Evolutionary conservation across 1,140 invertebrate species (phyloP), one percentile per base, ranked within the genome.

Genomic region (Drosophila repleta): DNA sequence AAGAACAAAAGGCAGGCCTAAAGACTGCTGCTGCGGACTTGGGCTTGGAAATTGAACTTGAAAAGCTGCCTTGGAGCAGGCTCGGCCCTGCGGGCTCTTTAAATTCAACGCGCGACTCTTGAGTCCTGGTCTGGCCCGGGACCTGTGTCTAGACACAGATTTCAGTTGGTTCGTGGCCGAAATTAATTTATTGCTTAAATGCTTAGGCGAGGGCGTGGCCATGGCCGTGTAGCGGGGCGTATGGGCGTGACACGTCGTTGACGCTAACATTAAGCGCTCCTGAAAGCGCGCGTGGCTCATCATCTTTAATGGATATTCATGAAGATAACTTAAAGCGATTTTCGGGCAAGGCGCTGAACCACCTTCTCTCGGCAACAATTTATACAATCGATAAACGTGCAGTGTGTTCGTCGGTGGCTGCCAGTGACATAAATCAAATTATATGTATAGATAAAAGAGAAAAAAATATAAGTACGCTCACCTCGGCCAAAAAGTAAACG

Each of bases 161-260:
- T 81, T 78, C 56, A 72, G 75, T 83, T 68, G 74, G 43, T 67
- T 37, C 46, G 48, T 52, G 64, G 39, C 67, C 35, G 43, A 85
- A 85, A 85, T 85, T 82, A 85, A 85, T 85, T 85, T 87, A 85
- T 85, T 87, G 83, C 81, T 76, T 67, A 82, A 76, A 69, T 75
- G 74, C 26, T 51, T 15, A 43, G 4, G 51, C 39, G 21, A 18
- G 20, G 41, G 17, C 13, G 26, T 26, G 55, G 37, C 29, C 26
- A 37, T 10, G 26, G 6, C 26, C 26, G 26, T 7, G 26, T 6
- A 4, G 3, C 2, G 29, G 4, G 29, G 18, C 32, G 21, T 24
- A 39, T 62, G 76, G 61, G 73, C 80, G 67, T 84, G 80, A 73
- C 81, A 87, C 66, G 39, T 68, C 55, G 76, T 76, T 76, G 76